Percentiles rank a stretch among this genome's conserved stretches.
Conservation (phyloP, 2,113 vertebrate species). For the Paramisgurnus dabryanus region DNA sequence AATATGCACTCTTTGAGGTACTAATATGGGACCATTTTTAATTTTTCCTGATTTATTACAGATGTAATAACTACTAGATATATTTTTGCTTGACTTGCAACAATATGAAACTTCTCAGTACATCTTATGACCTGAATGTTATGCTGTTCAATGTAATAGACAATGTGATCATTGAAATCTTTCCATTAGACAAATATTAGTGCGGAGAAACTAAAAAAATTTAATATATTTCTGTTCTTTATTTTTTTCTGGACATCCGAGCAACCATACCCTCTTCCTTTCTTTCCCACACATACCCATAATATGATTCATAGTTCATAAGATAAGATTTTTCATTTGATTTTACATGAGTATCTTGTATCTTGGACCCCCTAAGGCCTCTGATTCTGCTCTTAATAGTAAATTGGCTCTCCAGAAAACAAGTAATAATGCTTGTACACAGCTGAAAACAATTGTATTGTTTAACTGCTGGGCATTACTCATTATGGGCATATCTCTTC, state of each 20-base stretch:
- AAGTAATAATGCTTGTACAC: conserved; percentile 33
- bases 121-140: no score
- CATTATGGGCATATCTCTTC: conserved; percentile 38
- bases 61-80: no score
- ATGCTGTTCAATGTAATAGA: background rate
- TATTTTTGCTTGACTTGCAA: no score
- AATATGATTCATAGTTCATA: conserved; percentile 28
- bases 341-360: conserved; percentile 32
- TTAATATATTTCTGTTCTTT: background rate
- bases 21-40: background rate
- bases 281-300: background rate
- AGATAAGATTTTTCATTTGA: conserved; percentile 19
- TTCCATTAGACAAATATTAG: background rate
- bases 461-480: conserved; percentile 34
- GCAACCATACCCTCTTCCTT: background rate
- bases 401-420: conserved; percentile 31
- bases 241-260: background rate
- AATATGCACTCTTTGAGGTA: no score
- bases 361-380: conserved; percentile 12
- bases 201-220: background rate
- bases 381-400: conserved; percentile 12
- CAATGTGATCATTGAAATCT: no score
- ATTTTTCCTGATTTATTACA: background rate
- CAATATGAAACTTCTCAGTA: no score
- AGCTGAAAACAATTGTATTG: conserved; percentile 37